Base-by-base conservation (phyloP, 2,888 invertebrate species). In the Plusia festucae region DNA sequence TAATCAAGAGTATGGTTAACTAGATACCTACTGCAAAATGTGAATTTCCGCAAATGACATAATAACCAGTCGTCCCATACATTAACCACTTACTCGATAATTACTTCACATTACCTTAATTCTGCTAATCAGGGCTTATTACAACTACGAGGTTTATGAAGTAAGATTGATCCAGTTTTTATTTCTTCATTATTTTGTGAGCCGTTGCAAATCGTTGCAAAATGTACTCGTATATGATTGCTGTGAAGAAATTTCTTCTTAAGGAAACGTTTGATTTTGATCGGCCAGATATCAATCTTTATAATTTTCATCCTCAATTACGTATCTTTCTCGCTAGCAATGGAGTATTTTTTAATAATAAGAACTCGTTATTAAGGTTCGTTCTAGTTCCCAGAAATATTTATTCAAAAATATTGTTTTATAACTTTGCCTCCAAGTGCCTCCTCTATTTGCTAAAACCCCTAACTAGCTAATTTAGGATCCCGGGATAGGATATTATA, bases 261-360 rank as follows among this genome's bases (percentile, higher is more conserved):
- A 91, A 86, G 70, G 73, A 81, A n/a, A 30, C 68, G 15, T 89
- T 84, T 61, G 85, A 92, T 63, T 89, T 86, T 30, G 78, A 85
- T 0, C 68, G 78, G 16, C 64, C 85, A 0, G 82, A 88, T 57
- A 78, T 90, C 4, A 77, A 82, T 55, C 67, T 93, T 0, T 78
- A 83, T 66, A 83, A 84, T 63, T 93, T 91, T 71, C 92, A 92
- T 67, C 91, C 91, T 0, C 92, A 92, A 60, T 52, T 91, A 0
- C 73, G 81, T 7, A 18, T 88, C 4, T 75, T 85, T 15, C 76
- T 92, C 0, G 83, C 84, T 0, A 16, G 82, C 2, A 87, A 88
- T 62, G 93, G 93, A 4, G 82, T 92, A 62, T 91, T 92, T 60
- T 89, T 86, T 62, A 85, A 82, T 51, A 88, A 89, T 20, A 65